Percentiles rank a stretch among this genome's conserved stretches.
phyloP scores from a whole-genome alignment of 2,888 invertebrate species.

The Diarsia brunnea region DNA sequence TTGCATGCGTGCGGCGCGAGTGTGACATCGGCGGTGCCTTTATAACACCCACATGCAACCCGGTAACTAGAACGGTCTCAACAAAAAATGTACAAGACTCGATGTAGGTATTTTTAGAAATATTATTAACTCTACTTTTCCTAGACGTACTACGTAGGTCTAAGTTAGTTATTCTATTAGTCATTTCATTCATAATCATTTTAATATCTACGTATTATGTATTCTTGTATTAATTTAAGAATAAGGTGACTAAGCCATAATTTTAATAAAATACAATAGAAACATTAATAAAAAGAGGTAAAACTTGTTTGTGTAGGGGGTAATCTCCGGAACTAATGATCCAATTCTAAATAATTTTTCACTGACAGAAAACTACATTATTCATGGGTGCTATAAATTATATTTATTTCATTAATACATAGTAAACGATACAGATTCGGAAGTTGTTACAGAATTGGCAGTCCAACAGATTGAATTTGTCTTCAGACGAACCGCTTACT shows the following conservation, averaged over 20 bases:
- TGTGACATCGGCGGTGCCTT: conserved; percentile 41
- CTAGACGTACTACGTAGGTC: neutral
- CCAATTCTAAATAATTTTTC: too few relatives aligned
- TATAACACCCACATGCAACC: conserved; percentile 45
- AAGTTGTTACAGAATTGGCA: neutral
- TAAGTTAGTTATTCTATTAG: neutral
- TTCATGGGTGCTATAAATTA: too few relatives aligned
- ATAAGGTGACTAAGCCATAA: neutral
- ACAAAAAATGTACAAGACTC: conserved; percentile 39
- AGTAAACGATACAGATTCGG: neutral
- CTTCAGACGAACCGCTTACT: neutral
- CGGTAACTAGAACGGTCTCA: conserved; percentile 28
- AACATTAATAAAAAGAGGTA: neutral
- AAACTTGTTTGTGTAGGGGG: too few relatives aligned
- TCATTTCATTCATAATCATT: neutral
- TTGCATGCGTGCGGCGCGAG: conserved; percentile 8
- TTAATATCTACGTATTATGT: neutral
- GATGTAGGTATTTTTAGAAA: conserved; percentile 27
- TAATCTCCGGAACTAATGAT: too few relatives aligned
- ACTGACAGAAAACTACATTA: too few relatives aligned
- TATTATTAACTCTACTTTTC: neutral
- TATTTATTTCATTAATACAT: too few relatives aligned
- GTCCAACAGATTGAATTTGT: neutral
- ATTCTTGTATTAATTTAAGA: neutral
- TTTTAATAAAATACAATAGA: neutral